Evolutionary conservation across 2,797 vertebrate species (phyloP), one percentile per base, ranked within the genome.

Genomic region (Sebastiscus albofasciatus): DNA sequence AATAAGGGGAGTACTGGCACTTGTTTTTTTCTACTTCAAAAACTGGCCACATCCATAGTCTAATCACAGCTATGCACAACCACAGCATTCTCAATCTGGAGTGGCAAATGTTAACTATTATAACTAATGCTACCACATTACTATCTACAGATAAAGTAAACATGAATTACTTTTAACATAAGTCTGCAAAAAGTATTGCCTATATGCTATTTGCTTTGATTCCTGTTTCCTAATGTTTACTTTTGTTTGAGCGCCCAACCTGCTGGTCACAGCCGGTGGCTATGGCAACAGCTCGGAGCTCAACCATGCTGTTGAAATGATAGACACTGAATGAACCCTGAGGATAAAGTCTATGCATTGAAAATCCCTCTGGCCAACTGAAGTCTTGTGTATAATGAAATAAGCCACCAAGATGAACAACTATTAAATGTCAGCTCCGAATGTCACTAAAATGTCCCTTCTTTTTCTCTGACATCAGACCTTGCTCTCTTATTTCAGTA

Each of bases 371-470:
- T 11, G 5, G 3, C 6, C 4, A 8, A 34, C 36, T 13, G 22
- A 72, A 64, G 18, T 20, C 42, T 60, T 24, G 22, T 81, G 26
- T 69, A 67, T 82, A 72, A 80, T 77, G 27, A 74, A 74, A 72
- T 14, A 56, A 42, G 27, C 20, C 65, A 68, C 18, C 4, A 18
- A 36, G 67, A 78, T 29, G 68, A 77, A 70, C 8, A 36, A 29
- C 24, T 71, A 58, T 34, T 70, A 85, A 86, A 87, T 81, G 84
- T 69, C 86, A 87, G 26, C 66, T 71, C 22, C 39, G 87, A 88
- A 89, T 83, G 67, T 75, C 82, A 80, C 4, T 29, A 22, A 84
- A 89, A 82, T 75, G 74, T 62, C 67, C 12, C 0, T 6, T 60
- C 69, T 69, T 66, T 67, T 54, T 62, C 55, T 27, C 5, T 22